Percentiles rank a stretch among this genome's conserved stretches.
Evolutionary conservation across 2,888 invertebrate genomes (phyloP).

Genomic region (Synanthedon tipuliformis): DNA sequence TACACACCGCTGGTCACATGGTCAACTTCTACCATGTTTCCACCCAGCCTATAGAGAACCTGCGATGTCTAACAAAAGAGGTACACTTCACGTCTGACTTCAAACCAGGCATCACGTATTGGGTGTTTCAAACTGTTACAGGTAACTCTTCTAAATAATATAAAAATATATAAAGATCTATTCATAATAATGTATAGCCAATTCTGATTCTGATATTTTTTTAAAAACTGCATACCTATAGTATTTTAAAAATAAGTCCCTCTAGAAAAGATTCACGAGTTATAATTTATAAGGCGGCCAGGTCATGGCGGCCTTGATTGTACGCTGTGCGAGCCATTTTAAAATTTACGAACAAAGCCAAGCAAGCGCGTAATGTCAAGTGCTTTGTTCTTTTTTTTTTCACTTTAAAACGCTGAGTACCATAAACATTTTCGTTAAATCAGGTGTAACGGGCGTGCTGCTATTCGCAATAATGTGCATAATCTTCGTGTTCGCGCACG

Average conservation of each 20-base stretch:
- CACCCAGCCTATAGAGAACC: slow-evolving; percentile 92
- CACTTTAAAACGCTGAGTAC: neutral
- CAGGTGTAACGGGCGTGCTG: slow-evolving; percentile 87
- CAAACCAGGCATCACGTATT: slow-evolving; percentile 92
- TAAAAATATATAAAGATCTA: no score
- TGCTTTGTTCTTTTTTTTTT: slow-evolving; percentile 1
- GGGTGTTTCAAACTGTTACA: slow-evolving; percentile 95
- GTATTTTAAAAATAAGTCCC: no score
- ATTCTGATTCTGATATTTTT: no score
- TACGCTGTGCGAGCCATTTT: no score
- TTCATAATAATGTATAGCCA: no score
- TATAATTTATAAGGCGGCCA: no score
- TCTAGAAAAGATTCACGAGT: no score
- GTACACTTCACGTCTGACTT: slow-evolving; percentile 95
- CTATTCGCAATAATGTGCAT: slow-evolving; percentile 92
- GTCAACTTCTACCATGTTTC: slow-evolving; percentile 98
- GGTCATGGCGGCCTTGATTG: no score
- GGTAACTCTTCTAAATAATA: slow-evolving; percentile 59
- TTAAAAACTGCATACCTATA: no score
- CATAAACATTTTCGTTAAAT: slow-evolving; percentile 4
- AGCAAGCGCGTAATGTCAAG: neutral
- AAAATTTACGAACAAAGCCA: neutral
- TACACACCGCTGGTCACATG: slow-evolving; percentile 94
- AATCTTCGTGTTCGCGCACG: slow-evolving; percentile 97
- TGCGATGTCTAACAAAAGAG: slow-evolving; percentile 92